Percentiles rank a stretch among this genome's conserved stretches.
Evolutionary conservation across 2,113 vertebrate genomes (phyloP).

Genomic region (Poeciliopsis prolifica): DNA sequence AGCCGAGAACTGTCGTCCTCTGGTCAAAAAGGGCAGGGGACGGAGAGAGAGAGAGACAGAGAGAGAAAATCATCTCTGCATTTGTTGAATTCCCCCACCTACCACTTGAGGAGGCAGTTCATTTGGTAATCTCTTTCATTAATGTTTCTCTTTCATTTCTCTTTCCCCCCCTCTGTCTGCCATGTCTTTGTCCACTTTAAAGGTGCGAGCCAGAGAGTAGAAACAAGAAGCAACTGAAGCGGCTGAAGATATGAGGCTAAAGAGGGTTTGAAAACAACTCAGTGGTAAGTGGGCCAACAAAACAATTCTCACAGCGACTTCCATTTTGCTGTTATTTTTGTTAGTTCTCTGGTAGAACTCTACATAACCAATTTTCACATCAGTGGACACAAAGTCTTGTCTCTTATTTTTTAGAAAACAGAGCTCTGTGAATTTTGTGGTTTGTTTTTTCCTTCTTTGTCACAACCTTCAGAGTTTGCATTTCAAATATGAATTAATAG

Average conservation of each 20-base stretch:
- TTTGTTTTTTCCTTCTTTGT: not conserved
- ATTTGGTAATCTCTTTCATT: conserved; percentile 78
- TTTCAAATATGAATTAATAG: conserved; percentile 12
- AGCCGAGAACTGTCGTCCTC: conserved; percentile 53
- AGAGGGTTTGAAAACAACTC: conserved; percentile 77
- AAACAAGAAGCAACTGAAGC: conserved; percentile 60
- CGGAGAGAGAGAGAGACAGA: not conserved
- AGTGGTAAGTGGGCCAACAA: conserved; percentile 69
- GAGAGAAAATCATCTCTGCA: conserved; percentile 51
- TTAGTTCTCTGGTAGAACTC: not conserved
- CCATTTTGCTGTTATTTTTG: conserved; percentile 43
- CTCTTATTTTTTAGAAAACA: not conserved
- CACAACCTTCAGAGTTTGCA: not conserved
- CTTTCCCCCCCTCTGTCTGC: conserved; percentile 33
- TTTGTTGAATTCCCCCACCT: conserved; percentile 61
- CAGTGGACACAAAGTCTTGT: conserved; percentile 7
- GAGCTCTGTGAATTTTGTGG: not conserved
- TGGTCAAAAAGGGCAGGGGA: conserved; percentile 66
- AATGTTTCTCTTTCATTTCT: conserved; percentile 74
- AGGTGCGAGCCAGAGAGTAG: conserved; percentile 66
- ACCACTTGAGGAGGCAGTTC: conserved; percentile 67
- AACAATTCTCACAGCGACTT: conserved; percentile 14
- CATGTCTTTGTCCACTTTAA: conserved; percentile 54
- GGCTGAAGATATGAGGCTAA: conserved; percentile 81
- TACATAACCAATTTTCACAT: conserved; percentile 17